Percentiles rank a stretch among this genome's conserved stretches.
Evolutionary conservation across 2,797 vertebrate species (phyloP).

Genomic region (Acrocephalus scirpaceus): DNA sequence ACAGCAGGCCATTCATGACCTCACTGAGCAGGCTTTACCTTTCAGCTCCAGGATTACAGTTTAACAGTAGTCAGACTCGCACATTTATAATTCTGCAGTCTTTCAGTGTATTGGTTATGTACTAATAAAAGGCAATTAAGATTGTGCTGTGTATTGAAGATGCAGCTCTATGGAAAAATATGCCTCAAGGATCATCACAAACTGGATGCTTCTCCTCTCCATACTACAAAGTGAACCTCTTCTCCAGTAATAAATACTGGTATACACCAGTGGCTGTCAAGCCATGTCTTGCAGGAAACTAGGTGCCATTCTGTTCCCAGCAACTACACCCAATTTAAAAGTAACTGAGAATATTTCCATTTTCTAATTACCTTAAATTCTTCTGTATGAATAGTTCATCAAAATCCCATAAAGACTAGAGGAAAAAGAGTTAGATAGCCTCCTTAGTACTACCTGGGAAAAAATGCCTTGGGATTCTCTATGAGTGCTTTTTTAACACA

Average conservation of each 20-base stretch:
- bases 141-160: background rate
- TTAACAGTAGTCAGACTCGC: background rate
- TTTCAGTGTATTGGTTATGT: background rate
- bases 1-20: background rate
- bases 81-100: background rate
- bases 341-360: background rate
- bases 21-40: background rate
- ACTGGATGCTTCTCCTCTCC: background rate
- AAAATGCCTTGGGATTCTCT: background rate
- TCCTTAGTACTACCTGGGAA: background rate
- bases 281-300: background rate
- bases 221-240: background rate
- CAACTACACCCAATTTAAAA: background rate
- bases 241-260: background rate
- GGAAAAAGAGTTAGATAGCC: background rate
- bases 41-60: background rate
- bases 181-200: background rate
- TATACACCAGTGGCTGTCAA: background rate
- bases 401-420: background rate
- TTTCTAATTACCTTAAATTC: background rate
- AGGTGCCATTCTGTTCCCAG: background rate
- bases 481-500: background rate
- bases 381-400: background rate
- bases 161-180: background rate
- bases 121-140: background rate